Evolutionary conservation across 2,113 vertebrate genomes (phyloP).

Genomic region (Herpailurus yagouaroundi): DNA sequence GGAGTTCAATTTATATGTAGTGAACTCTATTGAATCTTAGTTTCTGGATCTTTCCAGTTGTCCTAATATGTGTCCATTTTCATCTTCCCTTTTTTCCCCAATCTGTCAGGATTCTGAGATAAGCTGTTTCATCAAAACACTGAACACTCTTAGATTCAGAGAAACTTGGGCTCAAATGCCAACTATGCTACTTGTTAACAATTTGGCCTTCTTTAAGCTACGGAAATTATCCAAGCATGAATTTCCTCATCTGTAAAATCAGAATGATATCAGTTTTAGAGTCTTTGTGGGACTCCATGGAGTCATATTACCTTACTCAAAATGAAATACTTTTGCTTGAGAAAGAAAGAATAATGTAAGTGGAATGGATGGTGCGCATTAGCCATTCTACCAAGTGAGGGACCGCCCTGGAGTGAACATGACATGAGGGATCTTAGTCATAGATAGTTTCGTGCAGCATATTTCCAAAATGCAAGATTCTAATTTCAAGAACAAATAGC

Average conservation of each 20-base stretch:
- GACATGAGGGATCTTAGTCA: neutral
- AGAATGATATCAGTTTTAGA: neutral
- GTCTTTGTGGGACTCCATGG: neutral
- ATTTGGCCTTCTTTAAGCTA: neutral
- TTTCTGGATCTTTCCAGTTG: neutral
- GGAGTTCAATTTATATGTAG: neutral
- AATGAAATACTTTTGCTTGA: neutral
- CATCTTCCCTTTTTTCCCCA: neutral
- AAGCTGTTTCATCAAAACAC: neutral
- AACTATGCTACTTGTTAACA: neutral
- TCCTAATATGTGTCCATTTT: neutral
- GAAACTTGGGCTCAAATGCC: neutral
- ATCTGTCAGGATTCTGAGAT: neutral
- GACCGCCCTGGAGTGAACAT: neutral
- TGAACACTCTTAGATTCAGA: neutral
- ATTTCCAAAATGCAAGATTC: neutral
- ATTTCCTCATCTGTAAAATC: neutral
- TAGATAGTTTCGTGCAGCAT: neutral
- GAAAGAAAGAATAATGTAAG: neutral
- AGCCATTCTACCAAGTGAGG: neutral
- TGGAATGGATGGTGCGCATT: no score
- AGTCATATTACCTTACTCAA: neutral
- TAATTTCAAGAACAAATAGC: neutral
- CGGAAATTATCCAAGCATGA: neutral
- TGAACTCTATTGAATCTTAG: neutral